phyloP scores from a whole-genome alignment of 2,113 vertebrate genomes.

The Sander vitreus region DNA sequence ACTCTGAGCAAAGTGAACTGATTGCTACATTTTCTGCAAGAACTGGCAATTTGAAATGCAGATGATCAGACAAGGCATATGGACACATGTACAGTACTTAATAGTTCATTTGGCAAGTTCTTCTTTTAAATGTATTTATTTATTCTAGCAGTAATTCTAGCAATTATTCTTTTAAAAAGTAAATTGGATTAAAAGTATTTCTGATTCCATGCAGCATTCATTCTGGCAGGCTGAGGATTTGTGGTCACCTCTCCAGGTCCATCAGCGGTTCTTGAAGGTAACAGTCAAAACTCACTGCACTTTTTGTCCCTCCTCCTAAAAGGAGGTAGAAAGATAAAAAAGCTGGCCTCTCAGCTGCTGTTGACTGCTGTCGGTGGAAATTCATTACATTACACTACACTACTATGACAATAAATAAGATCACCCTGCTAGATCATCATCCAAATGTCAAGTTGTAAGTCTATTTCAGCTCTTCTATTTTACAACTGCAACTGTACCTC shows the following conservation, averaged over 20 bases:
- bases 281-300: background rate
- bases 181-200: slow-evolving; percentile 6
- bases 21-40: background rate
- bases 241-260: background rate
- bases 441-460: background rate
- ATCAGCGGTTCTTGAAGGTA: background rate
- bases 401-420: slow-evolving; percentile 46
- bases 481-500: slow-evolving; percentile 5
- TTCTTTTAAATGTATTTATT: slow-evolving; percentile 4
- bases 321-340: background rate
- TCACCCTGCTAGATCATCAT: slow-evolving; percentile 6
- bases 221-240: background rate
- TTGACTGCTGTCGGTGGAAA: background rate
- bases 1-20: background rate
- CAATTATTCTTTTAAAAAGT: slow-evolving; percentile 6
- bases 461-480: too few relatives aligned
- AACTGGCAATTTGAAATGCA: slow-evolving; percentile 27
- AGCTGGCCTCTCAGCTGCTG: background rate
- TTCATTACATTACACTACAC: background rate
- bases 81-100: background rate
- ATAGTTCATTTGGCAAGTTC: slow-evolving; percentile 40
- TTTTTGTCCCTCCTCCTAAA: background rate
- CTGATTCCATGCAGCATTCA: background rate
- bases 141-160: background rate
- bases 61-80: background rate